These are phyloP conservation scores for Trochalopteron elliotii DNA, from an alignment of 2,113 vertebrate species.

Conservation along the genomic window DNA sequence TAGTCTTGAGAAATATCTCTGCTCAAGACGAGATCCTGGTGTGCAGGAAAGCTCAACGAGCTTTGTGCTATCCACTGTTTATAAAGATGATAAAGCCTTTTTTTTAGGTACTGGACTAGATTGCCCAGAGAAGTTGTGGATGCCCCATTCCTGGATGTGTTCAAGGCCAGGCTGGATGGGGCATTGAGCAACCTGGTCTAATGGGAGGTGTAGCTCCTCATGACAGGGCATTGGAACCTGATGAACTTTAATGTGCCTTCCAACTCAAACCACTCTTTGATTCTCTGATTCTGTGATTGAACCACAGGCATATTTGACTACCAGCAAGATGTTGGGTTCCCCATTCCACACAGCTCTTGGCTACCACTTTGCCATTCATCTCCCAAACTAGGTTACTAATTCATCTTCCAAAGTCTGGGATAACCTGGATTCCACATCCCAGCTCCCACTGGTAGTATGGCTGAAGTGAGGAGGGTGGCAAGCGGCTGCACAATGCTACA, in stretches of 20 bases:
- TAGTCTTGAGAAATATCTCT: background rate
- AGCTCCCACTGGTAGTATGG: background rate
- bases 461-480: background rate
- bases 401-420: background rate
- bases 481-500: background rate
- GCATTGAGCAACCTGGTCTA: background rate
- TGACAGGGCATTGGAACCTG: background rate
- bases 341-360: background rate
- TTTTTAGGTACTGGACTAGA: background rate
- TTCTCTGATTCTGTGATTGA: background rate
- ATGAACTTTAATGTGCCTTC: background rate
- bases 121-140: background rate
- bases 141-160: no score
- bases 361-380: background rate
- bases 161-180: background rate
- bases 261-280: background rate
- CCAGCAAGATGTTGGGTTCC: background rate
- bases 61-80: background rate
- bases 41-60: accelerated
- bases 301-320: background rate
- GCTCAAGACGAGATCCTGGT: accelerated
- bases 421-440: background rate
- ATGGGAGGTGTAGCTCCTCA: accelerated
- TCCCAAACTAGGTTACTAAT: background rate
- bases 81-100: background rate